Evolutionary conservation across 2,113 vertebrate genomes (phyloP).

Genomic region (Paraplagusia blochii): DNA sequence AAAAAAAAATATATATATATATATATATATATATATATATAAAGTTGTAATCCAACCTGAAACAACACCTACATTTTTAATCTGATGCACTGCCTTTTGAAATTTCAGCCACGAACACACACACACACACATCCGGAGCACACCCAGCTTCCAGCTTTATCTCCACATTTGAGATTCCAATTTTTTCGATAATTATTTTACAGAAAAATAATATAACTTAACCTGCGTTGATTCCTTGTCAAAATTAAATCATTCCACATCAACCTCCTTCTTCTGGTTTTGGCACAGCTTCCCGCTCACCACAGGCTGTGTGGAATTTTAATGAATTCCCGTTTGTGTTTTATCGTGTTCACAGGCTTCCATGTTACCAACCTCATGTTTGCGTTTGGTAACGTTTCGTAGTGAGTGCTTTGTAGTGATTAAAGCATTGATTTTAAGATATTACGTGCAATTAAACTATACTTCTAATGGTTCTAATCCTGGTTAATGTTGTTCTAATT

Average conservation of each 20-base stretch:
- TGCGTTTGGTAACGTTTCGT: not conserved
- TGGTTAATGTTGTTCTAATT: no score
- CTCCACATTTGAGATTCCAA: not conserved
- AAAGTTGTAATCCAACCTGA: slow-evolving; percentile 18
- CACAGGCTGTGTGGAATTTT: not conserved
- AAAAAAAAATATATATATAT: no score
- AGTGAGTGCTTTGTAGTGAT: not conserved
- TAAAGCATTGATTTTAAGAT: not conserved
- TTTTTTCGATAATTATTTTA: not conserved
- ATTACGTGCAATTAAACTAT: no score
- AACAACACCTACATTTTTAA: slow-evolving; percentile 2
- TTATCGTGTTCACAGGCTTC: not conserved
- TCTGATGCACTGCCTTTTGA: not conserved
- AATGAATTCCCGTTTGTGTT: not conserved
- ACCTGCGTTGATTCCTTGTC: not conserved
- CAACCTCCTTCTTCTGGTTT: not conserved
- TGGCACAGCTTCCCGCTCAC: not conserved
- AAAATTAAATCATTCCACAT: not conserved
- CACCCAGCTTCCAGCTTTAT: not conserved
- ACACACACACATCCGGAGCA: not conserved
- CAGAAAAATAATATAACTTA: not conserved
- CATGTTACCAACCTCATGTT: not conserved
- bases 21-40: no score
- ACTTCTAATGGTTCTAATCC: no score
- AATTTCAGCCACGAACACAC: not conserved